These are phyloP conservation scores for Phacellophora camtschatica DNA, from an alignment of 30 jellyfish, hydroid and myxozoan species.

Conservation along the genomic window DNA sequence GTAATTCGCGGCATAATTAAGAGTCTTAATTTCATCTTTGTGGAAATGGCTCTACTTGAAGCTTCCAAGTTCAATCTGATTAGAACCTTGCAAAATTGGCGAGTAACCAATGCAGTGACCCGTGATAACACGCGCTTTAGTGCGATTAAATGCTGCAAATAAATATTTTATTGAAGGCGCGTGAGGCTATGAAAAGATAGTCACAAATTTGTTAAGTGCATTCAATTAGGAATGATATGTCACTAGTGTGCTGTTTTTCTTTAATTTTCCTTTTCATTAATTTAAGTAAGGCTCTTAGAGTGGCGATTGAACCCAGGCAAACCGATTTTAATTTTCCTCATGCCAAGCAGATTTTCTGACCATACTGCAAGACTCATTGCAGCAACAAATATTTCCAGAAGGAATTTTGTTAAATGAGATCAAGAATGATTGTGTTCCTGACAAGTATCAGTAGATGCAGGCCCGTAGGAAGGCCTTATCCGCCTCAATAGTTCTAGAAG, in stretches of 20 bases:
- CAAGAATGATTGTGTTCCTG: too few species aligned
- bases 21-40: constrained; percentile 42
- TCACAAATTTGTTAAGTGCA: constrained; percentile 38
- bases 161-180: constrained; percentile 62
- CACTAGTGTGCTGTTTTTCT: constrained; percentile 21
- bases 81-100: constrained; percentile 29
- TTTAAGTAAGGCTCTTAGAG: too few species aligned
- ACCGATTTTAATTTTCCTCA: too few species aligned
- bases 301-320: too few species aligned
- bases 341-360: too few species aligned
- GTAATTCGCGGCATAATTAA: constrained; percentile 51
- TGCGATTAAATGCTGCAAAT: constrained; percentile 34
- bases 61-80: constrained; percentile 57
- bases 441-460: too few species aligned
- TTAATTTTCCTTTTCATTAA: too few species aligned
- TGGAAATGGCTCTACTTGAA: constrained; percentile 41
- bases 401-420: too few species aligned
- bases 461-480: too few species aligned
- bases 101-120: constrained; percentile 52
- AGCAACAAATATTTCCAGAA: too few species aligned
- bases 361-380: too few species aligned
- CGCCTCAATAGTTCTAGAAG: too few species aligned
- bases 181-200: constrained; percentile 65
- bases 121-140: constrained; percentile 58
- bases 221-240: constrained; percentile 16